phyloP scores from a whole-genome alignment of 2,888 invertebrate species.

The Drepanosiphum platanoidis region DNA sequence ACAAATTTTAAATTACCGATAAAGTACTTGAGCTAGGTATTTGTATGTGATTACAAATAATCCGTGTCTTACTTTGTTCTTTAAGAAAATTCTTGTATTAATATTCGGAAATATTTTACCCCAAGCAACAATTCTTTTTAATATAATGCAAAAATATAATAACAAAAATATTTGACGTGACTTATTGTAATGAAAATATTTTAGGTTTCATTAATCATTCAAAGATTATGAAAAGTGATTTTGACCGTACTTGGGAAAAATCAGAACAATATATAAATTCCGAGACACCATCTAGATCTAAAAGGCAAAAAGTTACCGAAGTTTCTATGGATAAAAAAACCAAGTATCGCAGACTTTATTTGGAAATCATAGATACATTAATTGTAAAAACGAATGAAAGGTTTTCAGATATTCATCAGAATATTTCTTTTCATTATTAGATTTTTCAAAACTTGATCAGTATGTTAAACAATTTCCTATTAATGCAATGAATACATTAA shows the following conservation, averaged over 20 bases:
- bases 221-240: slow-evolving; percentile 23
- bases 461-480: neutral
- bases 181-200: slow-evolving; percentile 59
- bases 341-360: neutral
- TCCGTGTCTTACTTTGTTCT: too few species aligned
- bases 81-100: slow-evolving; percentile 63
- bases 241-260: slow-evolving; percentile 21
- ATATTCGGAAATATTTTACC: slow-evolving; percentile 40
- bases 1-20: too few species aligned
- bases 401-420: neutral
- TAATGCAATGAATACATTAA: slow-evolving; percentile 9
- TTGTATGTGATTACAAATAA: too few species aligned
- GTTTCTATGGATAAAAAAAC: slow-evolving; percentile 19
- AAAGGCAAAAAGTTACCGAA: neutral
- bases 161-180: slow-evolving; percentile 56
- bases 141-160: slow-evolving; percentile 62
- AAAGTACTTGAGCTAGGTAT: too few species aligned
- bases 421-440: slow-evolving; percentile 21
- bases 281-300: neutral
- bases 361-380: slow-evolving; percentile 23
- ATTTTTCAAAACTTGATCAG: slow-evolving; percentile 3
- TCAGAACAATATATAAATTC: slow-evolving; percentile 10
- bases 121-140: slow-evolving; percentile 61
- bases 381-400: slow-evolving; percentile 16
- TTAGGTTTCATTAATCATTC: slow-evolving; percentile 32